phyloP scores from a whole-genome alignment of 2,797 vertebrate genomes.

The Monodelphis domestica region DNA sequence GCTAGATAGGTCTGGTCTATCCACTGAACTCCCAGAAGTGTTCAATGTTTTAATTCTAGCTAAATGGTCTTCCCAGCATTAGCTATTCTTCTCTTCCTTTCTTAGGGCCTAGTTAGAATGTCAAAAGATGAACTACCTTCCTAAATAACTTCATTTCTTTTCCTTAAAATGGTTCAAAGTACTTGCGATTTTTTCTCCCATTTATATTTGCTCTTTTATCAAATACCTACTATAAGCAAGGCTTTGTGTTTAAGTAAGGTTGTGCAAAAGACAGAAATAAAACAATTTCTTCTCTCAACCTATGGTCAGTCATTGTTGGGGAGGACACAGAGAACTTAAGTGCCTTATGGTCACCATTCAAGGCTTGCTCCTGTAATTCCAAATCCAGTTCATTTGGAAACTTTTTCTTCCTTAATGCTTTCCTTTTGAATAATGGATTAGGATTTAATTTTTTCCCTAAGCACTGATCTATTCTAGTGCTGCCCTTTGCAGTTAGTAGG shows the following conservation, averaged over 20 bases:
- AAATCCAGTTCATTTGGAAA: neutral
- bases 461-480: neutral
- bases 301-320: neutral
- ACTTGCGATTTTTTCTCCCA: neutral
- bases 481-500: neutral
- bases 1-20: no score
- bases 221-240: neutral
- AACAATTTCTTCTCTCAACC: neutral
- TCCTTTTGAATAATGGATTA: neutral
- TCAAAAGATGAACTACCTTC: no score
- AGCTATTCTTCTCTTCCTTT: neutral
- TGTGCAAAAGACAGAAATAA: neutral
- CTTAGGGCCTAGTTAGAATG: no score
- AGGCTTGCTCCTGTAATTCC: neutral
- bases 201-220: neutral
- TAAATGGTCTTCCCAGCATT: neutral
- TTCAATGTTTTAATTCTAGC: neutral
- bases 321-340: neutral
- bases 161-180: neutral
- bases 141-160: neutral
- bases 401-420: neutral
- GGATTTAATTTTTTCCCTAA: neutral
- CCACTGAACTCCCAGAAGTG: neutral
- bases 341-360: neutral
- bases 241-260: neutral